Evolutionary conservation across 2,113 vertebrate genomes (phyloP).

Genomic region (Pelusios castaneus): DNA sequence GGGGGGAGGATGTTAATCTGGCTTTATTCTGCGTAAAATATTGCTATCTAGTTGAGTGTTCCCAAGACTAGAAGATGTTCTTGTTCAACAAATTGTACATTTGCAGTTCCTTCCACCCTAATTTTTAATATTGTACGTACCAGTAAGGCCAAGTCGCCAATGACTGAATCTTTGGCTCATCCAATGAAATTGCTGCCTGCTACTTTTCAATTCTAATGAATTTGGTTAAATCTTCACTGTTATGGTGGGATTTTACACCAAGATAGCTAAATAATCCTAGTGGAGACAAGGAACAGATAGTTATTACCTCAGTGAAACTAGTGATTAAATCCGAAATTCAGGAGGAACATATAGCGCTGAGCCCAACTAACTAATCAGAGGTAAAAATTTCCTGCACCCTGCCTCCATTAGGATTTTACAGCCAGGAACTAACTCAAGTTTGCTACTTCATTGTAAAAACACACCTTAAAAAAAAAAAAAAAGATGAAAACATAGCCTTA

Average conservation of each 20-base stretch:
- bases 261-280: neutral
- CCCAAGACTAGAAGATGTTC: conserved; percentile 28
- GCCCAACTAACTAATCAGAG: neutral
- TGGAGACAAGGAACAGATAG: neutral
- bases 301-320: neutral
- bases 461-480: no score
- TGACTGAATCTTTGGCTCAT: conserved; percentile 3
- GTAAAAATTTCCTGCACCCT: neutral
- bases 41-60: neutral
- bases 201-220: conserved; percentile 4
- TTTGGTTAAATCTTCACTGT: neutral
- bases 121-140: neutral
- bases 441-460: neutral
- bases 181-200: conserved; percentile 4
- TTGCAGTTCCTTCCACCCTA: neutral
- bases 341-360: neutral
- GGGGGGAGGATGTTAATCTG: neutral
- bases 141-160: conserved; percentile 5
- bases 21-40: neutral
- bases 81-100: conserved; percentile 48
- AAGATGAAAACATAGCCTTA: neutral
- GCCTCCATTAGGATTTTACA: neutral
- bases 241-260: neutral
- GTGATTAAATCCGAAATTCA: neutral
- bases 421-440: neutral